phyloP scores from a whole-genome alignment of 2,797 vertebrate species.

The Poecile montanus region DNA sequence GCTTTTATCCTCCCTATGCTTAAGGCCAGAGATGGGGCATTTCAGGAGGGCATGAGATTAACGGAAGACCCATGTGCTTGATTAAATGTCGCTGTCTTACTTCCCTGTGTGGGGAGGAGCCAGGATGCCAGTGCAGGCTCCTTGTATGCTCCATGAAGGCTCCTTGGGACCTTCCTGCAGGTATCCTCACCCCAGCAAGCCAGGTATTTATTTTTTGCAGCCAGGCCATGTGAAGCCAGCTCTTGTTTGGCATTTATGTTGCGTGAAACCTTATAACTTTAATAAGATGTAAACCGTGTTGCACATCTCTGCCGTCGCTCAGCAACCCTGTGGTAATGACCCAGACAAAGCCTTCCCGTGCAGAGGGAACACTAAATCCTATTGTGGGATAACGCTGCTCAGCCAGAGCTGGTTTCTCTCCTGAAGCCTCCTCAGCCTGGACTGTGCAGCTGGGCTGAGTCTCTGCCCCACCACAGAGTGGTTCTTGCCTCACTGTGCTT shows the following conservation, averaged over 20 bases:
- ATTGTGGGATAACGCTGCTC: slow-evolving; percentile 60
- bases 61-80: neutral
- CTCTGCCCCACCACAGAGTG: accelerated
- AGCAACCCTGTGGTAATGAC: slow-evolving; percentile 55
- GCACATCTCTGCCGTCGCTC: slow-evolving; percentile 45
- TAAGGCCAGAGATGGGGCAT: neutral
- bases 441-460: neutral
- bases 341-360: slow-evolving; percentile 55
- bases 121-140: accelerated
- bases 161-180: neutral
- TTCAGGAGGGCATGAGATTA: neutral
- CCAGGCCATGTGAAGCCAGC: neutral
- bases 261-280: slow-evolving; percentile 68
- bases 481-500: neutral
- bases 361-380: slow-evolving; percentile 59
- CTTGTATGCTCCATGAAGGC: neutral
- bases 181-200: neutral
- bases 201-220: neutral
- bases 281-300: slow-evolving; percentile 67
- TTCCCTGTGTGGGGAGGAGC: neutral
- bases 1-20: neutral
- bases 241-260: slow-evolving; percentile 58
- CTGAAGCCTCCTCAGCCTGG: neutral
- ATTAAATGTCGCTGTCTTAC: neutral
- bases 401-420: slow-evolving; percentile 9